These are phyloP conservation scores for Grantiella picta DNA, from an alignment of 2,113 vertebrate genomes.

Conservation along the genomic window DNA sequence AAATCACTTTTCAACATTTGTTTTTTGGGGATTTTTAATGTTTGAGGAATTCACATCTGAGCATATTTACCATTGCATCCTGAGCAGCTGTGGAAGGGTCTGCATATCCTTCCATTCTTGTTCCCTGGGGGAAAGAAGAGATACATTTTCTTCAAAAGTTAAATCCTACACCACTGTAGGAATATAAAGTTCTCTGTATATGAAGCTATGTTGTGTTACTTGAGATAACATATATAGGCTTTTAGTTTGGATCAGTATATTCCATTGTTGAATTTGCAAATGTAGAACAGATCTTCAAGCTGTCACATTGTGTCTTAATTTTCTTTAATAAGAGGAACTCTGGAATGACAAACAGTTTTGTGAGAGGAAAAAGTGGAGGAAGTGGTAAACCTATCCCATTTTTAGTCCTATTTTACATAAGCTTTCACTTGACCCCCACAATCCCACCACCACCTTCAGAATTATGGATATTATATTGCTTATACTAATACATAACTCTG, in stretches of 20 bases:
- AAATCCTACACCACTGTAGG: neutral
- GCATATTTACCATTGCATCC: slow-evolving; percentile 74
- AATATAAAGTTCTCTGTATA: neutral
- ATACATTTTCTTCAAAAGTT: neutral
- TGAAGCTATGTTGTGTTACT: neutral
- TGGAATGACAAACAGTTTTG: neutral
- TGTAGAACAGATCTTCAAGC: neutral
- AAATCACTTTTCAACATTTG: neutral
- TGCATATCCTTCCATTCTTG: slow-evolving; percentile 73
- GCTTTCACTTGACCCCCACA: neutral
- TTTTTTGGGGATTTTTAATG: neutral
- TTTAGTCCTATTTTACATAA: neutral
- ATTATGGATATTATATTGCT: neutral
- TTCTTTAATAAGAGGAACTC: neutral
- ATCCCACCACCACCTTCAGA: neutral
- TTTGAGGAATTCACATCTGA: neutral
- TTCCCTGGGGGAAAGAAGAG: slow-evolving; percentile 56
- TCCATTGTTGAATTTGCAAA: neutral
- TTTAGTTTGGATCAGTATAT: neutral
- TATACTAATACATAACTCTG: neutral
- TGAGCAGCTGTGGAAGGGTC: slow-evolving; percentile 72
- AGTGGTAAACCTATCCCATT: neutral
- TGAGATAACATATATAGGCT: neutral
- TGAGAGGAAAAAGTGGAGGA: neutral
- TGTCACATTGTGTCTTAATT: neutral